Conservation (phyloP, 1,140 invertebrate genomes). For the Drosophila nebulosa region DNA sequence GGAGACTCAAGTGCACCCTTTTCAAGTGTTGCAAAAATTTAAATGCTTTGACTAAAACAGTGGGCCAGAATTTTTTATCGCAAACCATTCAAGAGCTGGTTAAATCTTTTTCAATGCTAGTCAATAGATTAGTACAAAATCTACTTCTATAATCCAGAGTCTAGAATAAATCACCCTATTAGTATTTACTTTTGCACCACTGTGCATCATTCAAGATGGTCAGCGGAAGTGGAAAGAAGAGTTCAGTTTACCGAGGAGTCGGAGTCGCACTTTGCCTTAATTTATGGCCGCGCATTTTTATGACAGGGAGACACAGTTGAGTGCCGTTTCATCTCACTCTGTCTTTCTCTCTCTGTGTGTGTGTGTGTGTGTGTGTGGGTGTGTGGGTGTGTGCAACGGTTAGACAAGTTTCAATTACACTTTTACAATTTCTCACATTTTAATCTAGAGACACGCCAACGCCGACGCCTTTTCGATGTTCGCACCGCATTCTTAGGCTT, state of each 20-base stretch:
- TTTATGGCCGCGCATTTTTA: conserved; percentile 77
- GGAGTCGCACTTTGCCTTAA: conserved; percentile 67
- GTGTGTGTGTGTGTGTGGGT: conserved; percentile 20
- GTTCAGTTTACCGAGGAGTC: conserved; percentile 14
- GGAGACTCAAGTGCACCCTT: conserved; percentile 63
- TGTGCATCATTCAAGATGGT: conserved; percentile 34
- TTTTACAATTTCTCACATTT: conserved; percentile 79
- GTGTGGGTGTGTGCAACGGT: conserved; percentile 45
- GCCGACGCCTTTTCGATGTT: conserved; percentile 72
- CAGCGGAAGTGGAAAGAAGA: conserved; percentile 61
- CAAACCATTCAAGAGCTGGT: too few relatives aligned
- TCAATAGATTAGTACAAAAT: too few relatives aligned
- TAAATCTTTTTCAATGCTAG: too few relatives aligned
- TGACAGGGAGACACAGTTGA: conserved; percentile 60
- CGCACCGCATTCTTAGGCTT: conserved; percentile 61
- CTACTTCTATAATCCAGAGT: rapidly evolving
- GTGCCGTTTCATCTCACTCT: conserved; percentile 16
- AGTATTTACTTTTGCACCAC: background rate
- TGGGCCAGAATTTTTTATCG: background rate
- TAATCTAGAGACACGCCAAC: conserved; percentile 52
- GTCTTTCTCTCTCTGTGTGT: conserved; percentile 8
- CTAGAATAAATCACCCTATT: background rate
- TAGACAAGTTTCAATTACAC: conserved; percentile 79
- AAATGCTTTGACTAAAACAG: conserved; percentile 62
- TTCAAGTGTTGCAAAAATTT: conserved; percentile 71